Evolutionary conservation across 2,113 vertebrate species (phyloP).

Genomic region (Sakesphorus luctuosus): DNA sequence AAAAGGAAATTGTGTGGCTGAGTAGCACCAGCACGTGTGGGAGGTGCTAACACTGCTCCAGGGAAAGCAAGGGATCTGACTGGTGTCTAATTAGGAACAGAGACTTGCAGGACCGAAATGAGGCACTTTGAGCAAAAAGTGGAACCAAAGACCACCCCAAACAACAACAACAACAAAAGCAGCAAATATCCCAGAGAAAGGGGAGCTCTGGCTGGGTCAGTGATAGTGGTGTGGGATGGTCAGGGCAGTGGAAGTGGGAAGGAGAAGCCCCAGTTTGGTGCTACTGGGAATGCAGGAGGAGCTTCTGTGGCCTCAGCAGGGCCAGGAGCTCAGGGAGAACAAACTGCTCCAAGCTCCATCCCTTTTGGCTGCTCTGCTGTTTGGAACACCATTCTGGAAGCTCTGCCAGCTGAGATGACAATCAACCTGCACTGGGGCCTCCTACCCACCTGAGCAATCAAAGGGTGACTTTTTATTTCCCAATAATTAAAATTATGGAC

Average conservation of each 20-base stretch:
- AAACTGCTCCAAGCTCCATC: neutral
- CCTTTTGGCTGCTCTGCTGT: neutral
- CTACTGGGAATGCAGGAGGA: neutral
- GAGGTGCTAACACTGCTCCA: neutral
- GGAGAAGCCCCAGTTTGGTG: neutral
- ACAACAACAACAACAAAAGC: neutral
- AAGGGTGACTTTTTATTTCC: fast-evolving
- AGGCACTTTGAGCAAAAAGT: neutral
- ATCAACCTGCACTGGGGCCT: neutral
- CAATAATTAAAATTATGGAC: neutral
- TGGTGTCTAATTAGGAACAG: neutral
- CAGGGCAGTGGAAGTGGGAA: neutral
- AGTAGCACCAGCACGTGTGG: neutral
- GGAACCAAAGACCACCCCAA: neutral
- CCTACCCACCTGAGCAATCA: neutral
- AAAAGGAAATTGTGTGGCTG: neutral
- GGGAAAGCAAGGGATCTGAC: neutral
- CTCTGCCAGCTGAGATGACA: neutral
- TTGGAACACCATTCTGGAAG: neutral
- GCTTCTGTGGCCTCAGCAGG: neutral
- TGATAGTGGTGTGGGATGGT: neutral
- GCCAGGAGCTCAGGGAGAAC: neutral
- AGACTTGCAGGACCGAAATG: neutral
- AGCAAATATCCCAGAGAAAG: neutral
- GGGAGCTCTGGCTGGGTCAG: neutral